phyloP scores from a whole-genome alignment of 2,888 invertebrate species.

The Willowsia nigromaculata region DNA sequence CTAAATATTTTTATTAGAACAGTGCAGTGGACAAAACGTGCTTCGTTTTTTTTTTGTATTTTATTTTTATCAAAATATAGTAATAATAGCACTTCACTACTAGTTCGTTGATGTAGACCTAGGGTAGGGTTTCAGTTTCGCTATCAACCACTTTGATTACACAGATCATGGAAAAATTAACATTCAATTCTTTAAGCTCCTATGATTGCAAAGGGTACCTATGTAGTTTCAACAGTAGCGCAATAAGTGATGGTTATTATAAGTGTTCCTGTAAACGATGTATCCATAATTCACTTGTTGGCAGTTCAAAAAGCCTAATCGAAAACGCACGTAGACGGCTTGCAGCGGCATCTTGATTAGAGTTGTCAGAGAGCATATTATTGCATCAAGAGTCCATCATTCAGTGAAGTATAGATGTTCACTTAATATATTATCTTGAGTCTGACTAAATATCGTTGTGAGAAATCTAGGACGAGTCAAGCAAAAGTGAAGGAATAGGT shows the following conservation, averaged over 20 bases:
- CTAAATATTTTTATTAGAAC: too few species aligned
- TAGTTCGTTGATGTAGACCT: conserved; percentile 6
- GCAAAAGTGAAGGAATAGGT: background rate
- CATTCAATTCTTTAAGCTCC: too few species aligned
- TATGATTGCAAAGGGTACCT: too few species aligned
- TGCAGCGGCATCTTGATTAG: conserved; percentile 42
- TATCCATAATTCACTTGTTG: background rate
- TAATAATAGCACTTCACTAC: too few species aligned
- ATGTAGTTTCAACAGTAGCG: too few species aligned
- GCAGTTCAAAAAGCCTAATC: conserved; percentile 4
- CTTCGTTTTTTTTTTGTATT: background rate
- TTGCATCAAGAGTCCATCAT: background rate
- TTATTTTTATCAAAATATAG: too few species aligned
- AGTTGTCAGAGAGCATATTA: conserved; percentile 37
- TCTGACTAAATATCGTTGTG: conserved; percentile 53
- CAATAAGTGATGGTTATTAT: background rate
- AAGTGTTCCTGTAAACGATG: background rate
- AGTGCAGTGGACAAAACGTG: too few species aligned
- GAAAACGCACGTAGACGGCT: conserved; percentile 45
- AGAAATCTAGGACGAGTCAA: conserved; percentile 60
- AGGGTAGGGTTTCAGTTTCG: background rate
- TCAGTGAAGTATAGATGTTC: background rate
- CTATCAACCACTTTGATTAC: background rate
- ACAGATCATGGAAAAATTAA: conserved; percentile 18
- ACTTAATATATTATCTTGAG: too few species aligned